Base-by-base conservation (phyloP, 2,888 invertebrate genomes). In the Eupithecia dodoneata region DNA sequence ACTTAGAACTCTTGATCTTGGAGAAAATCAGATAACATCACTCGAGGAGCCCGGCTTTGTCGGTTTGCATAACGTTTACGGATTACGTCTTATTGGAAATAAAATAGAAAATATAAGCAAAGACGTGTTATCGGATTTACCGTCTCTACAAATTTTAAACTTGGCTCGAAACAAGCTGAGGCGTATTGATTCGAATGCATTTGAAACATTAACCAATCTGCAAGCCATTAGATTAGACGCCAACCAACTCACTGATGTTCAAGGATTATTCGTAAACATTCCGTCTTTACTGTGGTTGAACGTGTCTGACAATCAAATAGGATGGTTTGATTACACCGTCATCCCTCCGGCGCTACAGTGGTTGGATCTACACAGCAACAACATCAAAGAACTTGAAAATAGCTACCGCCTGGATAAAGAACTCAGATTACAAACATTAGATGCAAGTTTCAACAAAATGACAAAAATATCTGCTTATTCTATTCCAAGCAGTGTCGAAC, bases 361-460 rank as follows among this genome's bases (percentile, higher is more conserved):
- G 98, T 94, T 99, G 82, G 98, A 99, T 93, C 95, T 99, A 87
- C 98, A 98, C 90, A 98, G 97, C 90, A 99, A 99, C 93, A 96
- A 96, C 86, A 96, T 99, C 83, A 95, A 96, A 83, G 97, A 98
- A 87, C 94, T 99, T 70, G 97, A 97, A 76, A 98, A 98, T 88
- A 96, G 97, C 82, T 96, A 97, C 85, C 96, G 96, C 55, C 89
- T 97, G 80, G 97, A 97, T 85, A 95, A 96, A 86, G 97, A 97
- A 86, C 93, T 98, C 66, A 96, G 96, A 52, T 94, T 99, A 76
- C 97, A 98, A 92, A 98, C 98, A 71, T 94, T 99, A 82, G 98
- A 99, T 88, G 97, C 97, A n/a, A 98, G 98, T 90, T 98, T 98
- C 91, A 99, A 99, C 95, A 97, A 97, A 91, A 96, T 99, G 88